Evolutionary conservation across 1,140 invertebrate genomes (phyloP).

Genomic region (Drosophila trapezifrons): DNA sequence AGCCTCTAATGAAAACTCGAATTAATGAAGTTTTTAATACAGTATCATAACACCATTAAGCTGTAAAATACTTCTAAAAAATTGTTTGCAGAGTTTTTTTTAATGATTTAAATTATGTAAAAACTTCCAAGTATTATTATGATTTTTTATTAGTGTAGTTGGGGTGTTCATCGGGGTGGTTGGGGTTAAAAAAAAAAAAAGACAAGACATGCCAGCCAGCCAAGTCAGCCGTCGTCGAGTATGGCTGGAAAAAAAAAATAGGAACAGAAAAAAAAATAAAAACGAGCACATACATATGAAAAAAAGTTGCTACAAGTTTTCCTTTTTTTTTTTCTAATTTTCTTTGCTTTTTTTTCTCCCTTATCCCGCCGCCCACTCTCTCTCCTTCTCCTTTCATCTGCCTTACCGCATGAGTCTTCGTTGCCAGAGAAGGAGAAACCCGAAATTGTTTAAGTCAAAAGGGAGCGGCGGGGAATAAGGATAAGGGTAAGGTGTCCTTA

Average conservation of each 20-base stretch:
- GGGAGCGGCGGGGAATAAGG: neutral
- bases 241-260: conserved; percentile 25
- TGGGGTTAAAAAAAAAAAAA: conserved; percentile 20
- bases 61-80: too few relatives aligned
- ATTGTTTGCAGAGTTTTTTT: too few relatives aligned
- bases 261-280: conserved; percentile 17
- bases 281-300: conserved; percentile 31
- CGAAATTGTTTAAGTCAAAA: conserved; percentile 35
- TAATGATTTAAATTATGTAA: too few relatives aligned
- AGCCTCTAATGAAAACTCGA: too few relatives aligned
- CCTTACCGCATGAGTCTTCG: conserved; percentile 9
- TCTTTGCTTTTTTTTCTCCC: conserved; percentile 30
- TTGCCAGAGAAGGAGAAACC: conserved; percentile 2
- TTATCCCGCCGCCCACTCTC: neutral
- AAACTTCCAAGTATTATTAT: too few relatives aligned
- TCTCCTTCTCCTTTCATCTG: conserved; percentile 6
- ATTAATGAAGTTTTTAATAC: too few relatives aligned
- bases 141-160: neutral
- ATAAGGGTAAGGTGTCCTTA: conserved; percentile 33
- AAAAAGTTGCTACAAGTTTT: conserved; percentile 67
- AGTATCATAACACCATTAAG: too few relatives aligned
- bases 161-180: neutral
- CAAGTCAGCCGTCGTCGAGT: conserved; percentile 55
- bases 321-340: conserved; percentile 59
- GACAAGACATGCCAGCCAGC: conserved; percentile 64